Evolutionary conservation across 2,113 vertebrate species (phyloP), one percentile per base, ranked within the genome.

Genomic region (Otolemur garnettii): DNA sequence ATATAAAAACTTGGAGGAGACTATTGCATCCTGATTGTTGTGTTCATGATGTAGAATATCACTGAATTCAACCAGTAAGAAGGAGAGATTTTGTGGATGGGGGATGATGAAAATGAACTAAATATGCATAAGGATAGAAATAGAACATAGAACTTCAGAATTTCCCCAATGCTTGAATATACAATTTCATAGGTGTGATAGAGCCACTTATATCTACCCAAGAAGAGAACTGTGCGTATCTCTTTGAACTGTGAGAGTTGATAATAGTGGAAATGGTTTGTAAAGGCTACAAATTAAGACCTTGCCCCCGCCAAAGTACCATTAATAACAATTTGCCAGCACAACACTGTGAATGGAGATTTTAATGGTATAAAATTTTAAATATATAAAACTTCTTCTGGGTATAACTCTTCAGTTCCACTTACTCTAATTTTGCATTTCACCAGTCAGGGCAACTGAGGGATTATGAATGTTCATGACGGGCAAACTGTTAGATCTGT

Each of bases 301-400:
- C 33, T 60, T 3, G 13, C 14, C 4, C 10, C 18, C 26, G 8
- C 5, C 2, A 50, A 11, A 57, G 72, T n/a, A 5, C 45, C 42
- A 30, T 45, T 82, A 17, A 92, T 94, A 92, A 85, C 38, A 69
- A 53, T 91, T 93, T 60, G 38, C 30, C n/a, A 72, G 62, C 35
- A 72, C 19, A 64, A 57, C 8, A 26, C n/a, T 35, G 7, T 85
- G 22, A 55, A 55, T 71, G 50, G 7, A 21, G 15, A 83, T 78
- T 64, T 83, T 79, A 19, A 60, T 60, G 28, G 59, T 30, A 60
- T 19, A 53, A 14, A 53, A 38, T 79, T 66, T 79, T 55, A 84
- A 79, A 66, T 92, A 14, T 11, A 19, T 64, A 55, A 91, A 87
- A 88, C 6, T 59, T 90, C 42, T 71, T 88, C 75, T 21, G 10